These are phyloP conservation scores for Eretmochelys imbricata DNA, from an alignment of 2,113 vertebrate genomes.

Conservation along the genomic window DNA sequence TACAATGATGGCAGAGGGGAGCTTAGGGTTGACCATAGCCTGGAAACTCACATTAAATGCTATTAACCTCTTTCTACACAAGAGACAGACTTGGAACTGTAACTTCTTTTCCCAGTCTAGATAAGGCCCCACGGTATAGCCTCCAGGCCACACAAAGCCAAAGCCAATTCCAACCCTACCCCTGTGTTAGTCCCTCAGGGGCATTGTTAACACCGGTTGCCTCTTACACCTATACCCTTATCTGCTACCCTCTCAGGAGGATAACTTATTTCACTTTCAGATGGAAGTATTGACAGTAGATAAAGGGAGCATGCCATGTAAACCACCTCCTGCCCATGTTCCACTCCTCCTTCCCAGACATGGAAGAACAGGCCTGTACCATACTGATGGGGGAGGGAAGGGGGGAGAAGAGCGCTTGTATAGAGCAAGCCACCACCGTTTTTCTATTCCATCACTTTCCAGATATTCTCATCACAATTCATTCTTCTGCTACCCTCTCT, in stretches of 20 bases:
- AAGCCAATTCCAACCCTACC: neutral
- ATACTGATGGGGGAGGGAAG: fast-evolving
- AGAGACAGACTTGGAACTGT: neutral
- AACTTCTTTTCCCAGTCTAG: neutral
- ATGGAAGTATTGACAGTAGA: neutral
- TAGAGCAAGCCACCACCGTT: neutral
- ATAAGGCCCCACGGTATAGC: neutral
- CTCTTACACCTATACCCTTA: neutral
- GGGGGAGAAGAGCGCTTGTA: neutral
- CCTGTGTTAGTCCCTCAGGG: neutral
- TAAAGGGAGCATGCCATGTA: neutral
- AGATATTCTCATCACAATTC: neutral
- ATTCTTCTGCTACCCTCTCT: neutral
- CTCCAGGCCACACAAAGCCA: neutral
- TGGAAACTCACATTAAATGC: neutral
- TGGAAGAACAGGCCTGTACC: neutral
- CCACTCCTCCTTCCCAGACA: neutral
- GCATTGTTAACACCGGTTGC: neutral
- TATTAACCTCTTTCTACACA: neutral
- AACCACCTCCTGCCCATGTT: neutral
- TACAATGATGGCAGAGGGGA: neutral
- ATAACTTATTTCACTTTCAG: neutral
- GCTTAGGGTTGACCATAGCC: neutral
- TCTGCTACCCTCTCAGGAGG: too few relatives aligned
- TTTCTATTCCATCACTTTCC: neutral